These are phyloP conservation scores for Eilema sororculum DNA, from an alignment of 2,888 invertebrate genomes.

Conservation along the genomic window DNA sequence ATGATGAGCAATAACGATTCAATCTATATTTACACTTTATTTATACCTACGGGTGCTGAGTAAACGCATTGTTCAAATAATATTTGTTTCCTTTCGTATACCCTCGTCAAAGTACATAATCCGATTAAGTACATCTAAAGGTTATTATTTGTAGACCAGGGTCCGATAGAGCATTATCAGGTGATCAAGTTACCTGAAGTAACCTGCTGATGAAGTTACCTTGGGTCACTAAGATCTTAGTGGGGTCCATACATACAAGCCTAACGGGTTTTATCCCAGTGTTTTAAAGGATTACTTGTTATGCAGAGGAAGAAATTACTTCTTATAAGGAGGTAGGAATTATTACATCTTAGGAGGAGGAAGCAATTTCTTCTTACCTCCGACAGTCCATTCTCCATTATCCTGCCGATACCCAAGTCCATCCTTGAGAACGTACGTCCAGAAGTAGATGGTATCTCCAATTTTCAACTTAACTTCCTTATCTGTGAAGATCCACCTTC, in stretches of 20 bases:
- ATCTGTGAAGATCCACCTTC: slow-evolving; percentile 90
- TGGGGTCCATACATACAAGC: too few species aligned
- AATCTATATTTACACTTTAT: background rate
- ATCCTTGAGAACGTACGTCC: slow-evolving; percentile 91
- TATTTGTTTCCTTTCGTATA: background rate
- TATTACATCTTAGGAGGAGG: too few species aligned
- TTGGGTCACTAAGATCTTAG: too few species aligned
- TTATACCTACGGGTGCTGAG: background rate
- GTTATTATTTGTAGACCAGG: too few species aligned
- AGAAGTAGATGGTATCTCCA: slow-evolving; percentile 91
- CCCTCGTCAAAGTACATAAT: too few species aligned
- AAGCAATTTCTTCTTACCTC: slow-evolving; percentile 66
- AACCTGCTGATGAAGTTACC: too few species aligned
- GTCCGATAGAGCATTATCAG: too few species aligned
- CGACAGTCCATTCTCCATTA: slow-evolving; percentile 87
- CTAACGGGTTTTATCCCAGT: too few species aligned
- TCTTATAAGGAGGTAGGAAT: too few species aligned
- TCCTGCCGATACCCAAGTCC: slow-evolving; percentile 91
- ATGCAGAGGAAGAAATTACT: background rate
- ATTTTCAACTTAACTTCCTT: slow-evolving; percentile 85
- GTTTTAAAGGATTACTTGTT: too few species aligned
- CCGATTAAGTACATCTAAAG: too few species aligned
- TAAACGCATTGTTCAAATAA: background rate
- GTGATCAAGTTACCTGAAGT: too few species aligned
- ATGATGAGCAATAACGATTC: background rate